Percentiles rank a stretch among this genome's conserved stretches.
phyloP scores from a whole-genome alignment of 2,113 vertebrate genomes.

The Thalassoma bifasciatum region DNA sequence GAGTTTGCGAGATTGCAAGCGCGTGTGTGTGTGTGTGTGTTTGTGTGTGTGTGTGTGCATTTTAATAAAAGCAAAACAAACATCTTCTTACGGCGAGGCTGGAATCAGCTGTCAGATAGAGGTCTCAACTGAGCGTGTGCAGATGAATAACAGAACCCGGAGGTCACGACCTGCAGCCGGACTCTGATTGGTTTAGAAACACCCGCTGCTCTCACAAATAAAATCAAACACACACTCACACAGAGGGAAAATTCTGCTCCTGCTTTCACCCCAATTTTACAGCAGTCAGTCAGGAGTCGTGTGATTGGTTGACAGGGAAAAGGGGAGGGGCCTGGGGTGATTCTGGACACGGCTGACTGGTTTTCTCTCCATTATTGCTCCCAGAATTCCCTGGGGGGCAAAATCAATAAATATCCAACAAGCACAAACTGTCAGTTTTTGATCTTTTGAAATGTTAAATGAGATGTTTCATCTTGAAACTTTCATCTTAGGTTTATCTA shows the following conservation, averaged over 20 bases:
- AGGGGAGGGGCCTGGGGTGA: neutral
- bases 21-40: neutral
- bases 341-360: neutral
- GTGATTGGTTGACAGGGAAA: neutral
- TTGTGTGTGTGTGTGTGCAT: no score
- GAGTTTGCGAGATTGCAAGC: no score
- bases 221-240: neutral
- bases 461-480: no score
- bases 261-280: conserved; percentile 30
- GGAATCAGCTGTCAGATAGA: conserved; percentile 7
- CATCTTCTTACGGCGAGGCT: neutral
- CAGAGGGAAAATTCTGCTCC: neutral
- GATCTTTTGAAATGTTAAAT: no score
- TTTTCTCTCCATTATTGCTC: neutral
- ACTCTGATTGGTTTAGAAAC: conserved; percentile 16
- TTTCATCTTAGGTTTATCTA: no score
- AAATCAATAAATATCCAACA: no score
- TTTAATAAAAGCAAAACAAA: conserved; percentile 2
- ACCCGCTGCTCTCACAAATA: neutral
- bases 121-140: conserved; percentile 9
- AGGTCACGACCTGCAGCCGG: neutral
- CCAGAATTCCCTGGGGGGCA: no score
- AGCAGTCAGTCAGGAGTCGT: conserved; percentile 17
- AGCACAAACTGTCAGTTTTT: no score
- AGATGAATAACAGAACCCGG: neutral